A percentile compares a stretch with the other conserved stretches of the same genome.
Conservation (phyloP, 2,113 vertebrate genomes). For the Elephas maximus region DNA sequence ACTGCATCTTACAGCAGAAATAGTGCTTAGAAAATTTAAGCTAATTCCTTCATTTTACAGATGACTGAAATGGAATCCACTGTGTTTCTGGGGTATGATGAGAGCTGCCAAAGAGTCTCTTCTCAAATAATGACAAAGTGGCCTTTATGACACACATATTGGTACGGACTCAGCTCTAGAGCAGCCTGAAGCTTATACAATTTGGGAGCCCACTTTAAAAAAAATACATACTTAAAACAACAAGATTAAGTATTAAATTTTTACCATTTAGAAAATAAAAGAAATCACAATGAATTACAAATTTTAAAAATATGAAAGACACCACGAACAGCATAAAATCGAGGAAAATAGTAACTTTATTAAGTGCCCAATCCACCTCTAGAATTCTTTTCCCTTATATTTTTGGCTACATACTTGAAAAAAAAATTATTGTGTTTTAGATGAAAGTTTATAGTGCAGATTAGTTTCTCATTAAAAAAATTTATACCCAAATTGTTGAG, state of each 20-base stretch:
- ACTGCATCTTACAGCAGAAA: too few species aligned
- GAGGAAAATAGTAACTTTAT: constrained; percentile 2
- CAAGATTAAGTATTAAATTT: not conserved
- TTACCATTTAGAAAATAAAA: constrained; percentile 34
- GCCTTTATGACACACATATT: not conserved
- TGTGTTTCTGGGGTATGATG: not conserved
- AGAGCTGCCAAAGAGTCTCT: not conserved
- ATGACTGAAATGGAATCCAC: not conserved
- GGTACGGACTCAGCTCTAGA: not conserved
- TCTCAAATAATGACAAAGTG: not conserved
- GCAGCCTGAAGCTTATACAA: not conserved
- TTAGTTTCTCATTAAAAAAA: too few species aligned
- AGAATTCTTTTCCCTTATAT: not conserved
- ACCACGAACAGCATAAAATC: not conserved
- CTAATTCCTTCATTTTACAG: not conserved
- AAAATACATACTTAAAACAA: not conserved
- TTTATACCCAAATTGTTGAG: too few species aligned
- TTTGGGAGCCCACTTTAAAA: not conserved
- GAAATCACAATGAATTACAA: not conserved
- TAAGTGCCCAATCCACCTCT: not conserved
- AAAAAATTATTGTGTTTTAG: too few species aligned
- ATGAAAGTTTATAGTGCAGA: too few species aligned
- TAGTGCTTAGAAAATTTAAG: not conserved
- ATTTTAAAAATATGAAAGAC: not conserved
- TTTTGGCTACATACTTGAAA: not conserved